These are phyloP conservation scores for Elachura formosa DNA, from an alignment of 2,113 vertebrate genomes.

Conservation along the genomic window DNA sequence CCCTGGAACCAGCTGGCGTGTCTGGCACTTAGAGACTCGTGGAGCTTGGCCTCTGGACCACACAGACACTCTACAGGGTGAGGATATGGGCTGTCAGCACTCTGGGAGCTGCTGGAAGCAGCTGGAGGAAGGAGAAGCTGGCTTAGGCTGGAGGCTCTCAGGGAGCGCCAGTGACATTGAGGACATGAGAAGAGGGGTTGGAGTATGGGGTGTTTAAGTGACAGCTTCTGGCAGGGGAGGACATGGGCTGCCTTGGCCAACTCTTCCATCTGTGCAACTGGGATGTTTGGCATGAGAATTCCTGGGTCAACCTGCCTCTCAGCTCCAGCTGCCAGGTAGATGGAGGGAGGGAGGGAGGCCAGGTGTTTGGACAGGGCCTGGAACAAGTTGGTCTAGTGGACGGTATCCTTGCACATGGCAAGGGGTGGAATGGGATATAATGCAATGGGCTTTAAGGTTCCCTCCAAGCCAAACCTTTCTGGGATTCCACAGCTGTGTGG, in stretches of 20 bases:
- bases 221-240: neutral
- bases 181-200: rapidly evolving
- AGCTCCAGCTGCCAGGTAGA: neutral
- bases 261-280: neutral
- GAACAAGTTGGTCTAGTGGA: neutral
- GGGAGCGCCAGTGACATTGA: neutral
- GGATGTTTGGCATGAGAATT: rapidly evolving
- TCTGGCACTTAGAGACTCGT: neutral
- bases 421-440: neutral
- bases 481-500: neutral
- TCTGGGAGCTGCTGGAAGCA: neutral
- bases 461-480: neutral
- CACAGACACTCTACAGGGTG: too few relatives aligned
- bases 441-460: neutral
- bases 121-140: neutral
- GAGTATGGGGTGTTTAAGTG: neutral
- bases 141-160: neutral
- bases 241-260: neutral
- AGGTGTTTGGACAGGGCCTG: neutral
- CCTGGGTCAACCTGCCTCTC: neutral
- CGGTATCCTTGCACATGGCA: neutral
- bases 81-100: neutral
- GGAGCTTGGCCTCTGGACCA: neutral
- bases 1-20: neutral
- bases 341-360: neutral